Evolutionary conservation across 2,888 invertebrate species (phyloP).

Genomic region (Trichopoda pennipes): DNA sequence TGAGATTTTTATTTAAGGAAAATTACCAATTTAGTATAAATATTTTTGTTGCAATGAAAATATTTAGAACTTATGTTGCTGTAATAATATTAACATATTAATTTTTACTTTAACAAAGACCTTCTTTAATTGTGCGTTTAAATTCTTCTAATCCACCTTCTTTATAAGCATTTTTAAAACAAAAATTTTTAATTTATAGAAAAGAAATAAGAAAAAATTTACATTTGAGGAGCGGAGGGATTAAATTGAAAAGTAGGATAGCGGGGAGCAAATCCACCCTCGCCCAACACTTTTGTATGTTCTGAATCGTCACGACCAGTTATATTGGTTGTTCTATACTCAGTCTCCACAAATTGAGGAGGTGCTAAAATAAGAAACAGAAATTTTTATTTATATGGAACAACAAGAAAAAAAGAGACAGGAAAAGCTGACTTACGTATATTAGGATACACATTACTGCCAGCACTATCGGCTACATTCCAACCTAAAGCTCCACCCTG

Average conservation of each 20-base stretch:
- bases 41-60: neutral
- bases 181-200: neutral
- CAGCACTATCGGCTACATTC: conserved; percentile 80
- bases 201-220: conserved; percentile 35
- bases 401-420: neutral
- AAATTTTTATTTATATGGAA: neutral
- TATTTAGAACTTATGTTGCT: neutral
- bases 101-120: conserved; percentile 4
- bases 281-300: conserved; percentile 82
- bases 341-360: conserved; percentile 85
- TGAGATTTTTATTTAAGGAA: too few species aligned
- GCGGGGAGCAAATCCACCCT: conserved; percentile 83
- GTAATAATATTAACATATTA: conserved; percentile 19
- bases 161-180: conserved; percentile 12
- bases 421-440: conserved; percentile 80
- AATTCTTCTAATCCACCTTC: conserved; percentile 40
- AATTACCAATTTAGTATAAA: too few species aligned
- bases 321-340: conserved; percentile 84
- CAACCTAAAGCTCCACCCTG: conserved; percentile 80
- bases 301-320: conserved; percentile 85
- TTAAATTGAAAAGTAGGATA: conserved; percentile 84
- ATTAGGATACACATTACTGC: conserved; percentile 81
- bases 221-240: conserved; percentile 82
- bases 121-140: conserved; percentile 51
- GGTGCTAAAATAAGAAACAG: conserved; percentile 81